phyloP scores from a whole-genome alignment of 2,888 invertebrate species.

The Chamaedrilus cognettii region DNA sequence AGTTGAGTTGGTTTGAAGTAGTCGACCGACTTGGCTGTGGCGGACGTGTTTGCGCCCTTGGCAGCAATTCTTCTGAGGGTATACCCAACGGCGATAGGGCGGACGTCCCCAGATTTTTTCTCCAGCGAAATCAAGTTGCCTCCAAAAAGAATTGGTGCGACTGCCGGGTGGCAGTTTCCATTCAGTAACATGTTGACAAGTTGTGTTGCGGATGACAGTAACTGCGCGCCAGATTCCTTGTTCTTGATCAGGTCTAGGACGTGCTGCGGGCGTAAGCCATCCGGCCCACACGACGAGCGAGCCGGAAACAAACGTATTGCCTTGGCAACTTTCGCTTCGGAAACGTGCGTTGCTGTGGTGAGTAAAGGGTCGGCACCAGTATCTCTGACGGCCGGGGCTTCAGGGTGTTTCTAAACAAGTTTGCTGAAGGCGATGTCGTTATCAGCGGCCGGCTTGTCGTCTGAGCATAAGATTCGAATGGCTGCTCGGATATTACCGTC shows the following conservation, averaged over 20 bases:
- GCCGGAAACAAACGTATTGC: no score
- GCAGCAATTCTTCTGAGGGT: not conserved
- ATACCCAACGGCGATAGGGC: slow-evolving; percentile 6
- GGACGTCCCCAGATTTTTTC: slow-evolving; percentile 1
- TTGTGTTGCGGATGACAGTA: not conserved
- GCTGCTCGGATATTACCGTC: no score
- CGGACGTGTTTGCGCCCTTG: slow-evolving; percentile 2
- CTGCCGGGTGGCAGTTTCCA: not conserved
- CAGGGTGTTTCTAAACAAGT: no score
- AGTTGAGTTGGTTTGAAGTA: not conserved
- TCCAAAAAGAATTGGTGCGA: not conserved
- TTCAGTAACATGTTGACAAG: slow-evolving; percentile 4
- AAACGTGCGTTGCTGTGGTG: no score
- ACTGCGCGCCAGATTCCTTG: not conserved
- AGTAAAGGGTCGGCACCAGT: no score
- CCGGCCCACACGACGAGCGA: no score
- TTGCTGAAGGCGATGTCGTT: no score
- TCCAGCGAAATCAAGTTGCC: not conserved
- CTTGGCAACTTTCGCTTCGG: no score
- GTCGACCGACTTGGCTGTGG: no score
- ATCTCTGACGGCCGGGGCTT: no score
- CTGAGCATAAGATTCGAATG: no score
- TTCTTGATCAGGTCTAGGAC: not conserved
- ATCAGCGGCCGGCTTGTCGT: no score
- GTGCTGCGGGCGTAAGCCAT: slow-evolving; percentile 11